Base-by-base conservation (phyloP, 2,888 invertebrate genomes). In the Carpatolechia fugitivella region DNA sequence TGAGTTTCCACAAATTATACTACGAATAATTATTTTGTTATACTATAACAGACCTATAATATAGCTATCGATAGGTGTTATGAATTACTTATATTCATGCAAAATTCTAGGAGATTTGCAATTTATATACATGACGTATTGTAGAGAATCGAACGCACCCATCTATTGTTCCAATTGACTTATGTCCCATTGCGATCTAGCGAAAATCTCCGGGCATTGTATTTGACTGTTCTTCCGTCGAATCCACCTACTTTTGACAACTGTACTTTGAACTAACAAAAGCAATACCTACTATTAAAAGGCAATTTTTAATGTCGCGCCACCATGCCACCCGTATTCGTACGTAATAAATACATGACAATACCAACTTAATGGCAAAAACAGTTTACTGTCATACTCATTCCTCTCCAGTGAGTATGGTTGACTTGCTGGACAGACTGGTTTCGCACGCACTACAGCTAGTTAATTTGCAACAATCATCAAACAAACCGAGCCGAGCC, bases 161-260 rank as follows among this genome's bases (percentile, higher is more conserved):
- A 76, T 69, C 81, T 65, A 87, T 85, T 87, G 87, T 88, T 84
- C 69, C 70, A 69, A 73, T 73, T 78, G 76, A 81, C 74, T 78
- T 79, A 81, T 80, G 72, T 70, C 70, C 71, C 70, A 74, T 78
- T 63, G 65, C 64, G 70, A 62, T 68, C 66, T 63, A 66, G 65
- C 72, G 61, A 76, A 81, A 78, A 75, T 78, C 74, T 70, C 70
- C 72, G 74, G 70, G 70, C 70, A 81, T 82, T 81, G 78, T 80
- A 55, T 77, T 74, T 61, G 59, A 40, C 52, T 56, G 51, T 63
- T 66, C 69, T 74, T 73, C 73, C 70, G 69, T 58, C 61, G 58
- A 63, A 60, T 66, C 49, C 63, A 54, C 56, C 57, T 65, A 66
- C 62, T 63, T 61, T 61, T 52, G 6, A 4, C 13, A 13, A 7